These are phyloP conservation scores for Lasaia peninsularis DNA, from an alignment of 1,140 invertebrate genomes.

Conservation along the genomic window DNA sequence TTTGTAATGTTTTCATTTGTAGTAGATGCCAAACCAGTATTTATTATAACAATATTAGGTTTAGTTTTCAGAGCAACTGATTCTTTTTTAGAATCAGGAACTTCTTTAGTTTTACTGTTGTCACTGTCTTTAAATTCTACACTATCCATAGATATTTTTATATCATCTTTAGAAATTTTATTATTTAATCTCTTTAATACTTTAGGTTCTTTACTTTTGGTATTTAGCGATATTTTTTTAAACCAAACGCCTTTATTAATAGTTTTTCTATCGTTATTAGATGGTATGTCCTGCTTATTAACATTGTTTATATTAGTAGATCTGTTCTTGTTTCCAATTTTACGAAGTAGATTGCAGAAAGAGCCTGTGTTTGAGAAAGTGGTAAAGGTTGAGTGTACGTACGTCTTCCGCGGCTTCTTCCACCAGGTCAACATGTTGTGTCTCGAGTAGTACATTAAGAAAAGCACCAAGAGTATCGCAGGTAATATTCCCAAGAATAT, in stretches of 20 bases:
- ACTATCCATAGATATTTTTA: conserved; percentile 29
- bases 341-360: conserved; percentile 32
- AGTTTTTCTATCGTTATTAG: conserved; percentile 1
- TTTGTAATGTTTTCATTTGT: conserved; percentile 78
- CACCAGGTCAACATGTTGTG: conserved; percentile 82
- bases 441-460: conserved; percentile 85
- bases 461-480: conserved; percentile 78
- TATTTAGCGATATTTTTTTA: not conserved
- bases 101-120: conserved; percentile 17
- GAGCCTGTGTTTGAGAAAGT: conserved; percentile 31
- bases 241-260: not conserved
- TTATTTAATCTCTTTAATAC: conserved; percentile 10
- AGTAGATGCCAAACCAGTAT: conserved; percentile 82
- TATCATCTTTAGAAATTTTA: conserved; percentile 46
- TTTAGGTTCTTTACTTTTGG: not conserved
- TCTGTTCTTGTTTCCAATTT: conserved; percentile 26
- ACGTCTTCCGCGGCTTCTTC: conserved; percentile 83
- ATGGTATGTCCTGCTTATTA: not conserved
- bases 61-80: conserved; percentile 27
- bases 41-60: conserved; percentile 79
- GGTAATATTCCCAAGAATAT: conserved; percentile 92
- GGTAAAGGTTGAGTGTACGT: conserved; percentile 76
- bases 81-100: not conserved
- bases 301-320: conserved; percentile 3
- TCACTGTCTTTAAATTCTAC: conserved; percentile 11